A percentile compares a stretch with the other conserved stretches of the same genome.
phyloP scores from a whole-genome alignment of 2,113 vertebrate species.

The Chaetops frenatus region DNA sequence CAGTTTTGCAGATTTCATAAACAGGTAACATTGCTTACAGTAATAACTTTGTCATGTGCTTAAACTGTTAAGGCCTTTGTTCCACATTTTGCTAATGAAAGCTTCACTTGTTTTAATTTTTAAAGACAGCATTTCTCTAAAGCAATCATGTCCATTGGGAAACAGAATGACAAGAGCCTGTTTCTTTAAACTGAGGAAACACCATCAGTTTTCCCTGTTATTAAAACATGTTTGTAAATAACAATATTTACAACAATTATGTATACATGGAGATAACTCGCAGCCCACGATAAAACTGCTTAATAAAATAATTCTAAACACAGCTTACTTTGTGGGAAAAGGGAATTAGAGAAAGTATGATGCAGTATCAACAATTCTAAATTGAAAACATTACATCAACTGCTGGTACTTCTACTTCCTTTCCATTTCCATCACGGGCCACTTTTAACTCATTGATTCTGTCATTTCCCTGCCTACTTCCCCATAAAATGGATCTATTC shows the following conservation, averaged over 20 bases:
- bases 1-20: neutral
- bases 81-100: neutral
- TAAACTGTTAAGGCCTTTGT: neutral
- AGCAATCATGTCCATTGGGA: neutral
- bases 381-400: neutral
- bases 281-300: neutral
- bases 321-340: neutral
- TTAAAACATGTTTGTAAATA: neutral
- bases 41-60: neutral
- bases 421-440: neutral
- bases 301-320: neutral
- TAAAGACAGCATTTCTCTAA: neutral
- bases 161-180: accelerated
- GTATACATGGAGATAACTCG: neutral
- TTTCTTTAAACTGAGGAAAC: neutral
- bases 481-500: neutral
- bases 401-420: neutral
- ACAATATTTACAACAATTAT: no score
- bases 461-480: neutral
- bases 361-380: neutral
- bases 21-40: neutral
- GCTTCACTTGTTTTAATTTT: neutral
- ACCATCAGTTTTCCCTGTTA: neutral
- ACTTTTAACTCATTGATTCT: neutral
- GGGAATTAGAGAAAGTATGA: neutral